Evolutionary conservation across 2,113 vertebrate species (phyloP), one percentile per base, ranked within the genome.

Genomic region (Cryptotis parvus): DNA sequence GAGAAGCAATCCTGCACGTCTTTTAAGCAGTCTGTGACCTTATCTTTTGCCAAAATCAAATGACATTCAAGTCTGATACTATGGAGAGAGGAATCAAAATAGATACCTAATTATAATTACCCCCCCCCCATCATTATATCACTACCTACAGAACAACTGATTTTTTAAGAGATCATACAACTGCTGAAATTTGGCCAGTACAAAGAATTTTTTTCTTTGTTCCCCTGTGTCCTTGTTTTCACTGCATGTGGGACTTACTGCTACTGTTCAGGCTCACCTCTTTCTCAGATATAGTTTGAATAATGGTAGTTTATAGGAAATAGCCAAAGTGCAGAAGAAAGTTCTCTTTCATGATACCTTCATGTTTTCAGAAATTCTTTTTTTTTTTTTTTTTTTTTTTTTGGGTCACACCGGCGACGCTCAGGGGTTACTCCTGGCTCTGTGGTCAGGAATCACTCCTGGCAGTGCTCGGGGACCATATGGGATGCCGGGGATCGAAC

Each of bases 51-150:
- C 96, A 95, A 98, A 98, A 98, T 98, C 98, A 98, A 97, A 97
- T 97, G 96, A 97, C 94, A 98, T 98, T 98, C 97, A 98, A 94
- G 97, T 96, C 97, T 96, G 96, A 97, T 98, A 98, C 96, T 97
- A 98, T 97, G 97, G 96, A 96, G 95, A 98, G 95, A 97, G 94
- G 96, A 98, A 97, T 98, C 96, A 98, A 98, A 98, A 98, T 98
- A 98, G 97, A 96, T 89, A 98, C 95, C 97, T 98, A 98, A 98
- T 98, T 98, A 97, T 98, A 98, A 98, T 98, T 98, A 97, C 97
- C 96, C 92, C 95, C 96, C 90, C 96, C 94, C 95, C 95, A 92
- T 97, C 97, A 97, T 98, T 97, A 97, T 97, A 97, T 97, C 94
- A 78, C 94, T 97, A 95, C n/a, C 35, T 97, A 96, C 97, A 97